phyloP scores from a whole-genome alignment of 2,113 vertebrate species.

The Mastomys coucha region DNA sequence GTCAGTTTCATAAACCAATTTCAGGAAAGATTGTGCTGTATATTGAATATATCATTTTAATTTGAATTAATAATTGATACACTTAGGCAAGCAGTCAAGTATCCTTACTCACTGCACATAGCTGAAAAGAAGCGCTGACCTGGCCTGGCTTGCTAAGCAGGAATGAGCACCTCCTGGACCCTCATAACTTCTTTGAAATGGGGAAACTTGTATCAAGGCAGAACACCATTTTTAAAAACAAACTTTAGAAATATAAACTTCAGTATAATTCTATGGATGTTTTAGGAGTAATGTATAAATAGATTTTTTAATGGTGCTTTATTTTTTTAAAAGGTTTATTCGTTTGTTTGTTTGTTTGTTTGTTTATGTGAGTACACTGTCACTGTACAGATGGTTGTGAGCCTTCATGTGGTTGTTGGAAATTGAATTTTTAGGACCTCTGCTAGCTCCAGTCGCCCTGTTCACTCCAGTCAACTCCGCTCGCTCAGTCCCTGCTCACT shows the following conservation, averaged over 20 bases:
- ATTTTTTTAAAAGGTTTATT: too few relatives aligned
- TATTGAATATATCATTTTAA: slow-evolving; percentile 39
- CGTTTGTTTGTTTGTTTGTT: too few relatives aligned
- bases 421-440: too few relatives aligned
- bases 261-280: slow-evolving; percentile 40
- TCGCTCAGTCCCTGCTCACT: too few relatives aligned
- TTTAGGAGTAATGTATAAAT: slow-evolving; percentile 21
- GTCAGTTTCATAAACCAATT: not conserved
- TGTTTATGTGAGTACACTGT: too few relatives aligned
- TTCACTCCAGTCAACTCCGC: too few relatives aligned
- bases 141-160: not conserved
- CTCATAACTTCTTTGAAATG: not conserved
- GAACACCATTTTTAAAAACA: slow-evolving; percentile 34
- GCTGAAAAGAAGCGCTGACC: not conserved
- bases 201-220: slow-evolving; percentile 4
- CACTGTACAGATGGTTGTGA: too few relatives aligned
- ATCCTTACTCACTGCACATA: not conserved
- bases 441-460: too few relatives aligned
- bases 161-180: not conserved
- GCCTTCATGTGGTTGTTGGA: too few relatives aligned
- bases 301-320: not conserved
- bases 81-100: not conserved
- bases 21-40: not conserved
- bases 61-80: slow-evolving; percentile 54
- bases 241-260: not conserved